A percentile compares a stretch with the other conserved stretches of the same genome.
These are phyloP conservation scores for Eremophila alpestris DNA, from an alignment of 2,797 vertebrate species.

Conservation along the genomic window DNA sequence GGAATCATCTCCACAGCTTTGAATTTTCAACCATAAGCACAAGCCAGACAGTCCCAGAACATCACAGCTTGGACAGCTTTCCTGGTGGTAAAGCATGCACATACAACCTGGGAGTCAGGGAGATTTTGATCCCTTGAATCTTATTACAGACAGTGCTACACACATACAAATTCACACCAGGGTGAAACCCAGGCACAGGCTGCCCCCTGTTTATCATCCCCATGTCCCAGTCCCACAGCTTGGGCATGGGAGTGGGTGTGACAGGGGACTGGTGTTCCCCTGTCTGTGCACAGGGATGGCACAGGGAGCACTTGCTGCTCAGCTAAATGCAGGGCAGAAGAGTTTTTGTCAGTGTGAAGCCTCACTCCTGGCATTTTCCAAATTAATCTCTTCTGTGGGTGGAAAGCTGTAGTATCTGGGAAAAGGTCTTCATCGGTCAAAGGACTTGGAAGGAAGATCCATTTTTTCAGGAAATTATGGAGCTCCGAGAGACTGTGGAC, in stretches of 20 bases:
- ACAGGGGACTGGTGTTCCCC: rapidly evolving
- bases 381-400: neutral
- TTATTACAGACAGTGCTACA: neutral
- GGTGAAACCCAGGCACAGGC: neutral
- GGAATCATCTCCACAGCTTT: neutral
- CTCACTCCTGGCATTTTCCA: neutral
- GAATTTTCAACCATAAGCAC: neutral
- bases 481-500: neutral
- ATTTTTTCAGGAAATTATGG: neutral
- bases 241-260: rapidly evolving
- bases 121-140: neutral
- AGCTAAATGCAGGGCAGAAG: neutral
- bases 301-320: neutral
- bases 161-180: neutral
- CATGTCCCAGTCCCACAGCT: neutral
- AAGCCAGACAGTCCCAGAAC: neutral
- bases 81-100: neutral
- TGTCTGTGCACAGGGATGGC: neutral
- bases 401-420: neutral
- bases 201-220: neutral
- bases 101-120: neutral
- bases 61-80: neutral
- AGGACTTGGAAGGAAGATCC: neutral
- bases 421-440: neutral
- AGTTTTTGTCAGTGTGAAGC: neutral